Percentiles rank a stretch among this genome's conserved stretches.
Conservation (phyloP, 2,113 vertebrate species). For the Microcebus jonahi region DNA sequence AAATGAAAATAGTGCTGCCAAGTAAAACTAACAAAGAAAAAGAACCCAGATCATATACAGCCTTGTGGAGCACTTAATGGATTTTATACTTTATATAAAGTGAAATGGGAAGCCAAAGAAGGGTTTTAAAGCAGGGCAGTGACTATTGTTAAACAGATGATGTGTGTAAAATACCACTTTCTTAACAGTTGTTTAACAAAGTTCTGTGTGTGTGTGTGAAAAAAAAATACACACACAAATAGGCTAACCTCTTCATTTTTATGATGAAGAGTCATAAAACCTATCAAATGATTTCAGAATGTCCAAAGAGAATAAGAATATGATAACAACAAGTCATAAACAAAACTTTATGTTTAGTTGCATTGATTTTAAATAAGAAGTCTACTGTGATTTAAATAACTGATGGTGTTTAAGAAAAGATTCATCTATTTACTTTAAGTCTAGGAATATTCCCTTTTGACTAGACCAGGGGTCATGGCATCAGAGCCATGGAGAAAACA, state of each 20-base stretch:
- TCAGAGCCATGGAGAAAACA: not conserved
- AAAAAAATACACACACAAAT: not conserved
- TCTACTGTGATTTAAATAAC: not conserved
- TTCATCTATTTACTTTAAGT: slow-evolving; percentile 4
- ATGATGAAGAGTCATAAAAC: not conserved
- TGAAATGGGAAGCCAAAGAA: not conserved
- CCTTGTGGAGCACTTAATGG: not conserved
- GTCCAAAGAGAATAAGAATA: not conserved
- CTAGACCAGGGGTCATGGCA: not conserved
- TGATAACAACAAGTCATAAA: not conserved
- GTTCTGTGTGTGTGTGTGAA: not conserved
- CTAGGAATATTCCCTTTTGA: not conserved
- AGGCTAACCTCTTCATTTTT: not conserved
- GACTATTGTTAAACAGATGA: not conserved
- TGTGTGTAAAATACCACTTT: not conserved
- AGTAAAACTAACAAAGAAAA: not conserved
- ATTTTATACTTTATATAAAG: not conserved
- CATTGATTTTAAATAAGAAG: slow-evolving; percentile 12
- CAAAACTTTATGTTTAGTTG: not conserved
- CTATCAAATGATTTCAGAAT: not conserved
- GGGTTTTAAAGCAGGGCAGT: not conserved
- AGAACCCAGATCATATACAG: fast-evolving
- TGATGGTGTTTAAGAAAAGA: not conserved
- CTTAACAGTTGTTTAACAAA: not conserved
- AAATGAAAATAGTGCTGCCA: not conserved